Evolutionary conservation across 2,113 vertebrate genomes (phyloP), one percentile per base, ranked within the genome.

Genomic region (Neotoma lepida): DNA sequence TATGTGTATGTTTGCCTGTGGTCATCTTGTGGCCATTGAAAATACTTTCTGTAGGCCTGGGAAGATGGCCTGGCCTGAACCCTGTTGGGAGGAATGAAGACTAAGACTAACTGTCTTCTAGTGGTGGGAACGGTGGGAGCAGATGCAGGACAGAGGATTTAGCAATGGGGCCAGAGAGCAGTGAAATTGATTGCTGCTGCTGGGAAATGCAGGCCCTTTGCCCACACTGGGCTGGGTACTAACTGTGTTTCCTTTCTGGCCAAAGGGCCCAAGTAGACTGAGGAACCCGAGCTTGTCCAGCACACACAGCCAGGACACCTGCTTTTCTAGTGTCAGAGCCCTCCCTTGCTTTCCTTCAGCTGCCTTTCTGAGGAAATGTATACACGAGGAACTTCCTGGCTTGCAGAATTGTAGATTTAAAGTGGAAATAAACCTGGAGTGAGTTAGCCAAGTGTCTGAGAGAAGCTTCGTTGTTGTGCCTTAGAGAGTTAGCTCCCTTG

Each of bases 191-290:
- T 10, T 4, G 2, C 24, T 58, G 35, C 20, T 28, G 1, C 71
- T n/a, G 4, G 30, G 2, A 33, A 24, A 24, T 0, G 0, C 20
- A 30, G 70, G 39, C 18, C 6, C 0, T 41, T 12, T 1, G 4
- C 9, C 33, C 1, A 2, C 17, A 3, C 44, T 4, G 7, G 8
- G 39, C 24, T 33, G 8, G 35, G 4, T 24, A n/a, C 9, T 2
- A 51, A 26, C 6, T 63, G 4, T 39, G 1, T 44, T 13, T 84
- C 10, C 24, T 63, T 30, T 66, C 35, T 66, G 10, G 3, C 0
- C 1, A 6, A 39, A 30, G 73, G 54, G 1, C 8, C 1, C 70
- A 0, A 1, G 6, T n/a, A 46, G 73, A 14, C 18, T 17, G 54
- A 56, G 58, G 35, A 26, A 3, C 2, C 3, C 8, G 33, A 30